Percentiles rank a stretch among this genome's conserved stretches.
phyloP scores from a whole-genome alignment of 2,797 vertebrate genomes.

The Catamblyrhynchus diadema region DNA sequence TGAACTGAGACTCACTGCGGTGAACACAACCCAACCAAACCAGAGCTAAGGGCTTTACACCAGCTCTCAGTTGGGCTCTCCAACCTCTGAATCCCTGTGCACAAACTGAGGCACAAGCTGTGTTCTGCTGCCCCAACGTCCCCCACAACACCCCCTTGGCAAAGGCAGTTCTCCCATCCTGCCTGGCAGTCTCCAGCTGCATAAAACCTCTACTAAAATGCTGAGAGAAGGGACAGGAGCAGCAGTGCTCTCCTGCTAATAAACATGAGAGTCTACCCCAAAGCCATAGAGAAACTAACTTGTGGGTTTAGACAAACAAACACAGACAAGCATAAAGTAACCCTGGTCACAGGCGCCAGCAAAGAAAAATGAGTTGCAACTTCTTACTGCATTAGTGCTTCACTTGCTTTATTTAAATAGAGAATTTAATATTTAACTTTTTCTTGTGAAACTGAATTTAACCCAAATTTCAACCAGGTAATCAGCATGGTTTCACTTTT shows the following conservation, averaged over 20 bases:
- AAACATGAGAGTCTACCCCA: not conserved
- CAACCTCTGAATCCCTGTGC: accelerated
- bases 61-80: not conserved
- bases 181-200: not conserved
- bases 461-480: not conserved
- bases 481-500: not conserved
- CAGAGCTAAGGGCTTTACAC: not conserved
- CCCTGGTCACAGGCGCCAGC: not conserved
- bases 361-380: not conserved
- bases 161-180: not conserved
- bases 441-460: not conserved
- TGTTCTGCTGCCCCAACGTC: not conserved
- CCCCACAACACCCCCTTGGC: accelerated
- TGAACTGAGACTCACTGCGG: not conserved
- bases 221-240: not conserved
- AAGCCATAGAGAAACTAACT: not conserved
- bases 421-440: not conserved
- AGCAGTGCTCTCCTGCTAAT: not conserved
- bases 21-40: not conserved
- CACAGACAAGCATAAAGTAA: not conserved
- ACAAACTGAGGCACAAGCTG: not conserved
- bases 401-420: not conserved
- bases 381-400: not conserved
- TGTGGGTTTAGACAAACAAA: not conserved
- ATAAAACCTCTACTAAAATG: accelerated